These are phyloP conservation scores for Castor canadensis DNA, from an alignment of 2,113 vertebrate species.

Conservation along the genomic window DNA sequence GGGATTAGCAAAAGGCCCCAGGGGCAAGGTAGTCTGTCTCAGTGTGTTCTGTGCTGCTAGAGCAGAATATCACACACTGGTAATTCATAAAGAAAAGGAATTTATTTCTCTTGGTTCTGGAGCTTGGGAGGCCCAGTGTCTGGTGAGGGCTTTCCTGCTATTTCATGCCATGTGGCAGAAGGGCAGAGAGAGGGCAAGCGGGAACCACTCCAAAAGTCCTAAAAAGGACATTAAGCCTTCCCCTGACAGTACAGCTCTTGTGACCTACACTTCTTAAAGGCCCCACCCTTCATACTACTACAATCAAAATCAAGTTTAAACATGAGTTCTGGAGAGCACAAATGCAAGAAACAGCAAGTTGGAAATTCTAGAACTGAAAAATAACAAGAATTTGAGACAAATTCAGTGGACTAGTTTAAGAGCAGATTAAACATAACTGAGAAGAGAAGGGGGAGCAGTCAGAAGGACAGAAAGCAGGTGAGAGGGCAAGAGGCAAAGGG, in stretches of 20 bases:
- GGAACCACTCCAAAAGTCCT: neutral
- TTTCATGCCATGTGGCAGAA: neutral
- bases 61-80: too few relatives aligned
- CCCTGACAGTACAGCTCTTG: neutral
- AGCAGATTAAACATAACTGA: neutral
- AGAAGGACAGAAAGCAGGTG: neutral
- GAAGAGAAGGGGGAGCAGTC: neutral
- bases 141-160: neutral
- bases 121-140: neutral
- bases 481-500: neutral
- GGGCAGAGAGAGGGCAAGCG: neutral
- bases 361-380: conserved; percentile 28
- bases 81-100: neutral
- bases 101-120: neutral
- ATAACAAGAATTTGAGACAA: neutral
- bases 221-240: neutral
- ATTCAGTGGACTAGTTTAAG: neutral
- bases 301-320: neutral
- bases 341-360: neutral
- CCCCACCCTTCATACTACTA: too few relatives aligned
- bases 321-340: neutral
- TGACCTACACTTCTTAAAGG: too few relatives aligned
- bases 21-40: neutral
- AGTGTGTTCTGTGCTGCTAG: too few relatives aligned
- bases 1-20: neutral